These are phyloP conservation scores for Psittacula cyanocephala DNA, from an alignment of 2,113 vertebrate species.

Conservation along the genomic window DNA sequence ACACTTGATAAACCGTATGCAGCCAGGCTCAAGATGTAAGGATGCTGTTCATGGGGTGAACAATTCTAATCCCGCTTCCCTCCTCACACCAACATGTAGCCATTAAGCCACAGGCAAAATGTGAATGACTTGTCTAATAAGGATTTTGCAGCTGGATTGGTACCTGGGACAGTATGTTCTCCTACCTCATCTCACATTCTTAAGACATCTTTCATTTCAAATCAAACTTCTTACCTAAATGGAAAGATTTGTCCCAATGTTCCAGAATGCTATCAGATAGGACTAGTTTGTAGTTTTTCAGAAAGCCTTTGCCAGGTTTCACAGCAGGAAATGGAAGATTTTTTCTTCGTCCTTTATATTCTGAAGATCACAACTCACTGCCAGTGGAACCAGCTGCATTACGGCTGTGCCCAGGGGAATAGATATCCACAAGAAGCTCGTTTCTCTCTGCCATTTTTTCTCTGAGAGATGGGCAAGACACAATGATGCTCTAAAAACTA, in stretches of 20 bases:
- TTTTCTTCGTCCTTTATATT: constrained; percentile 39
- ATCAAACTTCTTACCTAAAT: constrained; percentile 61
- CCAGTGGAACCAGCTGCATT: neutral
- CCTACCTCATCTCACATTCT: neutral
- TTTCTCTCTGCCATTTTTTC: neutral
- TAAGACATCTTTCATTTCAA: neutral
- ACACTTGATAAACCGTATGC: neutral
- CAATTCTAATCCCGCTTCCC: neutral
- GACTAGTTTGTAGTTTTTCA: constrained; percentile 28
- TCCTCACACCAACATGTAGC: neutral
- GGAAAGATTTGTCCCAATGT: constrained; percentile 32
- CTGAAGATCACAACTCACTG: neutral
- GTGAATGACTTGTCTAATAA: neutral
- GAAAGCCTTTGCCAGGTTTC: constrained; percentile 44
- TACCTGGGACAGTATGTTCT: neutral
- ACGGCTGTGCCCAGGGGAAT: neutral
- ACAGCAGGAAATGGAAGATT: constrained; percentile 44
- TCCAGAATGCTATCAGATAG: constrained; percentile 50
- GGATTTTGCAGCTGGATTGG: neutral
- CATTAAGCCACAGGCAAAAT: neutral
- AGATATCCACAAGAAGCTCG: neutral
- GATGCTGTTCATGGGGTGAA: neutral
- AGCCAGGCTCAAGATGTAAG: neutral
- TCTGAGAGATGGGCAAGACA: neutral
- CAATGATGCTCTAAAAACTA: neutral